Evolutionary conservation across 1,140 invertebrate genomes (phyloP), one percentile per base, ranked within the genome.

Genomic region (Aricia agestis): DNA sequence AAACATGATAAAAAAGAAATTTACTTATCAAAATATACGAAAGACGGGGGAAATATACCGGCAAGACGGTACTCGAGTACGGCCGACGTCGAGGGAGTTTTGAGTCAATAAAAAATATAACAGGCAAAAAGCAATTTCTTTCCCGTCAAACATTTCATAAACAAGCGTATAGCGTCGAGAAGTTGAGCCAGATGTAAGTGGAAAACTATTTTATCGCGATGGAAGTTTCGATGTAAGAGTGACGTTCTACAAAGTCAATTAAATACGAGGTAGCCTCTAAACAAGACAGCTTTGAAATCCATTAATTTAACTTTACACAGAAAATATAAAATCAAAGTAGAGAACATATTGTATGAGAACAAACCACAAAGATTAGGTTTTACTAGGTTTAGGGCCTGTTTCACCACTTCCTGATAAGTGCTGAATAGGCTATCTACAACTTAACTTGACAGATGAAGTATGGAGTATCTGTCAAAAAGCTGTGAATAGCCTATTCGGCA

Each of bases 61-160:
- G 45, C 45, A 52, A 52, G 45, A 25, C 59, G 59, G 59, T 25
- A 25, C 59, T 63, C 19, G 18, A 19, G 59, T 63, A 11, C 10
- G 19, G 18, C 18, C 59, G 59, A 19, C 59, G 18, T 13, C 59
- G 18, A 25, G 59, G 59, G 59, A 63, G 59, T 19, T 63, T 63
- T 11, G 17, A 63, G 59, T 63, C 59, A 19, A 63, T 63, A 63
- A 63, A 19, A 63, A 63, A 63, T 19, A 81, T 77, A 83, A 76
- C 75, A 75, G 4, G 69, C 68, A 71, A 70, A 81, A 87, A 87
- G 78, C 83, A 85, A 88, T 84, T 82, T 76, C 81, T 83, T 76
- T 79, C 74, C 75, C 79, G 82, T 87, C 83, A 84, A 87, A 89
- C 84, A 84, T 86, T 85, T 87, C 83, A 85, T 79, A 85, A 87